Evolutionary conservation across 2,797 vertebrate genomes (phyloP).

Genomic region (Trachurus trachurus): DNA sequence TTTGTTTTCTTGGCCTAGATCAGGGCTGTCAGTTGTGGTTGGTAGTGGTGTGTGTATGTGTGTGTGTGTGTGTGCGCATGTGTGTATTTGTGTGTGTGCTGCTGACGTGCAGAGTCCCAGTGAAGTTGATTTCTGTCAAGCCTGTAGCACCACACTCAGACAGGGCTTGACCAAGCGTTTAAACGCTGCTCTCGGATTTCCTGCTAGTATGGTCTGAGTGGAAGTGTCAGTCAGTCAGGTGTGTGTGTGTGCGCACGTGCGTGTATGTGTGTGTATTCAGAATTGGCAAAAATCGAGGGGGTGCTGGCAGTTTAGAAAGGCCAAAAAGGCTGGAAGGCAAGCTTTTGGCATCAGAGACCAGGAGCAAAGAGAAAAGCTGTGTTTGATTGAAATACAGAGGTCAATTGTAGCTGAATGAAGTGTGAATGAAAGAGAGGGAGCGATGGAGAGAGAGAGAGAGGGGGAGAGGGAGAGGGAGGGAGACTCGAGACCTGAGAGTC

Average conservation of each 20-base stretch:
- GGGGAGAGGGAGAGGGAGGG: neutral
- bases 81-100: conserved; percentile 26
- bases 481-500: neutral
- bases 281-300: conserved; percentile 39
- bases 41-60: conserved; percentile 17
- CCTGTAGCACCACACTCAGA: conserved; percentile 67
- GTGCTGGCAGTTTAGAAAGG: conserved; percentile 50
- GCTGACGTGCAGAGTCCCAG: conserved; percentile 51
- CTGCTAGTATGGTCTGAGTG: conserved; percentile 66
- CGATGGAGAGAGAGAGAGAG: conserved; percentile 10
- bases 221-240: conserved; percentile 71
- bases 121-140: conserved; percentile 79
- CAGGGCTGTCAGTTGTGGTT: conserved; percentile 11
- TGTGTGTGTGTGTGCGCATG: neutral
- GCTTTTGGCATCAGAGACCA: conserved; percentile 35
- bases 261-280: conserved; percentile 21
- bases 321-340: conserved; percentile 48
- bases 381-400: conserved; percentile 57
- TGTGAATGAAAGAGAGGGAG: neutral
- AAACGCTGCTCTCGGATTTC: conserved; percentile 77
- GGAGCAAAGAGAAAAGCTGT: conserved; percentile 22
- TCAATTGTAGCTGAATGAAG: conserved; percentile 2
- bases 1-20: conserved; percentile 66
- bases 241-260: conserved; percentile 35
- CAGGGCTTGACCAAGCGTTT: conserved; percentile 78